These are phyloP conservation scores for Dryas iulia DNA, from an alignment of 1,140 invertebrate species.

Conservation along the genomic window DNA sequence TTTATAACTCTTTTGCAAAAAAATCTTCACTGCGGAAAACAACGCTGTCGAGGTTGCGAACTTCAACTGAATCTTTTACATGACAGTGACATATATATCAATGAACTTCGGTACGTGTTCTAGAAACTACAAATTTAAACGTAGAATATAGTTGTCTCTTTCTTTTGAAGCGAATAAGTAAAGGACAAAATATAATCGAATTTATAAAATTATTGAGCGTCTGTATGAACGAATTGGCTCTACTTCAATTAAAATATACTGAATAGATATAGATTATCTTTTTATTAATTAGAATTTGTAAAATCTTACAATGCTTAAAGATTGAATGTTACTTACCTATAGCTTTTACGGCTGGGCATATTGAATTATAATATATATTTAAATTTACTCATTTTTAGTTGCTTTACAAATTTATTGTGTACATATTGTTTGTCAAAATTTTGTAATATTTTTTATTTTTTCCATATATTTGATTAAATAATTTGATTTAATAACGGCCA, in stretches of 20 bases:
- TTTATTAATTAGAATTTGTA: not conserved
- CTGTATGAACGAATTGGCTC: not conserved
- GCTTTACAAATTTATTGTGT: not conserved
- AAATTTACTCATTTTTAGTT: not conserved
- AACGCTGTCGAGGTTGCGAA: conserved; percentile 28
- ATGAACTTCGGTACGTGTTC: conserved; percentile 20
- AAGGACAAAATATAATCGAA: conserved; percentile 3
- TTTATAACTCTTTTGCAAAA: conserved; percentile 18
- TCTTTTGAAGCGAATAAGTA: conserved; percentile 15
- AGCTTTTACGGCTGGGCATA: conserved; percentile 26
- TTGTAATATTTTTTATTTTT: not conserved
- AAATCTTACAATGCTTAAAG: not conserved
- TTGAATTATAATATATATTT: not conserved
- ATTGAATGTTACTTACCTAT: conserved; percentile 6
- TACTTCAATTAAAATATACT: not conserved
- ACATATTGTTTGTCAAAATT: not conserved
- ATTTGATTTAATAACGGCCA: not conserved
- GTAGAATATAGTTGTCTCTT: conserved; percentile 38
- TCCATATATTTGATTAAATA: no score
- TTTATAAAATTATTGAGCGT: not conserved
- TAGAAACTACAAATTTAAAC: conserved; percentile 53
- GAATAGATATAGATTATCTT: not conserved
- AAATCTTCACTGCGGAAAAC: conserved; percentile 16
- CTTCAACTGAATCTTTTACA: conserved; percentile 26
- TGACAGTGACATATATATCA: conserved; percentile 26